Evolutionary conservation across 2,113 vertebrate genomes (phyloP), one percentile per base, ranked within the genome.

Genomic region (Damaliscus lunatus): DNA sequence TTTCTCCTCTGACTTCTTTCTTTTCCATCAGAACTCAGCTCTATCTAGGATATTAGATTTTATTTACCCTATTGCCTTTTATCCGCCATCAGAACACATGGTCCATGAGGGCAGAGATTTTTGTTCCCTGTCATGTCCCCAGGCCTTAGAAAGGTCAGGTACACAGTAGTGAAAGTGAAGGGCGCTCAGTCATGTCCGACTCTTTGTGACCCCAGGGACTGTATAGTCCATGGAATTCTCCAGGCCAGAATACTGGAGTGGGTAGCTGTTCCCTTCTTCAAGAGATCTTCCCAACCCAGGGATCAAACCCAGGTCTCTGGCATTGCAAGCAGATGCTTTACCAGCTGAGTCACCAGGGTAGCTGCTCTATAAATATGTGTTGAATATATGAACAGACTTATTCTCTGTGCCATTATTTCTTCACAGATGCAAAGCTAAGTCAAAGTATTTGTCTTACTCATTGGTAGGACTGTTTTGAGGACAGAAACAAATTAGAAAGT

Each of bases 391-490:
- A 96, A 92, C 10, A 16, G 62, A 77, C 78, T 82, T 92, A 88
- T 89, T 89, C 78, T 95, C 57, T 57, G 86, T 90, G 81, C 60
- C 53, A 48, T 40, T 77, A 83, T 90, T 74, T 97, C 52, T 57
- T 96, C 81, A 92, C 57, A 78, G 85, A 90, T 92, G 71, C 94
- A 93, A 57, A 94, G 23, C 81, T 53, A 88, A 36, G 21, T 74
- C 33, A 53, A 60, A 96, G 59, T 53, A 90, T 90, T 90, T 86
- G 16, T 93, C 67, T 92, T 33, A 89, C 7, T 59, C 88, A 85
- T 92, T 55, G 25, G 7, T 33, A 82, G 53, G 64, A 27, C 40
- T 87, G 3, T 82, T 78, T 53, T 46, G 33, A 81, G 31, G 67
- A 85, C 23, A 83, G 40, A 81, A 29, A 62, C 43, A 29, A 43